Percentiles rank a stretch among this genome's conserved stretches.
These are phyloP conservation scores for Seira ritae DNA, from an alignment of 2,888 invertebrate species.

Conservation along the genomic window DNA sequence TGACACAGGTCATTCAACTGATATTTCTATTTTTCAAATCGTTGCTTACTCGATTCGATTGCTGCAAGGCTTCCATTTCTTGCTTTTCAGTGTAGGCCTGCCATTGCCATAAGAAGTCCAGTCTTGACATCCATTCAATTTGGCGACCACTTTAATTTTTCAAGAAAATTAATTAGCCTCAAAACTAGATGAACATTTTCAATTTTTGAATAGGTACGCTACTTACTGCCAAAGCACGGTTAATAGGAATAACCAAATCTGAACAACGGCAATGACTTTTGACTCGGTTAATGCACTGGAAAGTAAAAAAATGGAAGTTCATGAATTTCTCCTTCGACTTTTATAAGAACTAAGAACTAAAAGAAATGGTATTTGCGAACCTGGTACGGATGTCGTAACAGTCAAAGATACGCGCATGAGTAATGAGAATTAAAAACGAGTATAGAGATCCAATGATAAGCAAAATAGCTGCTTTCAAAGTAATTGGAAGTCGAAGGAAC, in stretches of 20 bases:
- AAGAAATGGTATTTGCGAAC: too few relatives aligned
- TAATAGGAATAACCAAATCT: conserved; percentile 88
- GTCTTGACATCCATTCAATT: conserved; percentile 89
- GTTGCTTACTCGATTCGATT: conserved; percentile 82
- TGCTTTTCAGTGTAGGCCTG: conserved; percentile 92
- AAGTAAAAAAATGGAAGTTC: conserved; percentile 58
- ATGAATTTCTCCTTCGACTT: conserved; percentile 75
- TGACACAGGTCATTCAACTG: conserved; percentile 4
- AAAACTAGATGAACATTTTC: too few relatives aligned
- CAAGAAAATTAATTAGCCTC: too few relatives aligned
- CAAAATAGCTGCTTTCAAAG: conserved; percentile 87
- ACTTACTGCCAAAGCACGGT: conserved; percentile 91
- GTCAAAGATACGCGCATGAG: conserved; percentile 85
- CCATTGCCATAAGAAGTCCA: conserved; percentile 77
- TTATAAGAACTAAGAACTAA: too few relatives aligned
- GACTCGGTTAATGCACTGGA: conserved; percentile 81
- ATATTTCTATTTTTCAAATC: not conserved
- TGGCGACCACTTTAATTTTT: too few relatives aligned
- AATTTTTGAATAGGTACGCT: too few relatives aligned
- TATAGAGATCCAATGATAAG: conserved; percentile 77
- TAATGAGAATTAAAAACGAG: conserved; percentile 72
- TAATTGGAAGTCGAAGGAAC: conserved; percentile 88
- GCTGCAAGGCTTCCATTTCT: conserved; percentile 94
- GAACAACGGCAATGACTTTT: conserved; percentile 86
- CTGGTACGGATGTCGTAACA: conserved; percentile 87